phyloP scores from a whole-genome alignment of 35 echinoderm and acorn worm species.

The Lytechinus variegatus region DNA sequence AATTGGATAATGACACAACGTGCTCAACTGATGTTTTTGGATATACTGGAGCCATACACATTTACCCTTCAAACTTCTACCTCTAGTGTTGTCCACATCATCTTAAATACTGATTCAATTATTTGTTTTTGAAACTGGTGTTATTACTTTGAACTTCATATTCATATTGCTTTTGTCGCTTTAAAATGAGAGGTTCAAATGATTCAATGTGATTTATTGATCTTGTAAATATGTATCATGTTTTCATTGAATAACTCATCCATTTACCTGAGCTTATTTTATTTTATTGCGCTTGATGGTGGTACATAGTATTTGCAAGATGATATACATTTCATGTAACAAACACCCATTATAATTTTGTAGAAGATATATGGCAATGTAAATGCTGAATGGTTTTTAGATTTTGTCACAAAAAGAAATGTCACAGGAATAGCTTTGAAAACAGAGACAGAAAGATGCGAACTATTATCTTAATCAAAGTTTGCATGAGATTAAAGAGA shows the following conservation, averaged over 20 bases:
- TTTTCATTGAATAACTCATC: not conserved
- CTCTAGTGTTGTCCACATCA: not conserved
- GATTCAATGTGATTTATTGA: not conserved
- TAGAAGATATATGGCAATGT: not conserved
- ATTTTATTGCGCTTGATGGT: not conserved
- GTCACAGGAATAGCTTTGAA: not conserved
- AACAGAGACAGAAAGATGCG: not conserved
- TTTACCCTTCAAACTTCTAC: not conserved
- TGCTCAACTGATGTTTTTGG: not conserved
- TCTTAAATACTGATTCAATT: not conserved
- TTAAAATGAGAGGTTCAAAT: not conserved
- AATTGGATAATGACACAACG: not conserved
- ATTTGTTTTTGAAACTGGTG: not conserved
- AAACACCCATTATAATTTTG: no score
- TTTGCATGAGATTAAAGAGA: not conserved
- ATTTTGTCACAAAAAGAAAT: not conserved
- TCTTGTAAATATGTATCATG: not conserved
- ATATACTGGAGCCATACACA: not conserved
- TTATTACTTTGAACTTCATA: not conserved
- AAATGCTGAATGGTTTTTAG: not conserved
- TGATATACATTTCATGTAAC: no score
- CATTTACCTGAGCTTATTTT: not conserved
- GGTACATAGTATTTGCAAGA: not conserved
- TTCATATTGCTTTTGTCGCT: not conserved
- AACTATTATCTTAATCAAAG: not conserved